Evolutionary conservation across 2,888 invertebrate genomes (phyloP), one percentile per base, ranked within the genome.

Genomic region (Cerceris ruficornis): DNA sequence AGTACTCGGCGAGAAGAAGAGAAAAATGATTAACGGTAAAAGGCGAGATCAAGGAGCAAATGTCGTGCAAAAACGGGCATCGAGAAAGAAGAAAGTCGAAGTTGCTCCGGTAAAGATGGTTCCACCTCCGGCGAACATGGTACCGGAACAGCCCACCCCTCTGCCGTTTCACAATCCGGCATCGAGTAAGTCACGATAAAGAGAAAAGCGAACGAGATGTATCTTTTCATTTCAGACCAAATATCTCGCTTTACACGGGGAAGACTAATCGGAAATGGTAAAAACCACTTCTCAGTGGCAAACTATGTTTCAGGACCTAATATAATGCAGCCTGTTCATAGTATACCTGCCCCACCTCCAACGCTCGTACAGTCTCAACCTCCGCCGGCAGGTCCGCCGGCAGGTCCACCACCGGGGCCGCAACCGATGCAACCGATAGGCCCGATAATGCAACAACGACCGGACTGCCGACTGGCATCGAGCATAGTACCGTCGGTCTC

Each of bases 401-500:
- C 78, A 46, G 75, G 39, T 57, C 73, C 81, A 17, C 61, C 69
- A 11, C 70, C 79, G n/a, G 81, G 74, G 7, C 60, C 86, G 5
- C 87, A 83, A 66, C 61, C 86, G 4, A 87, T 90, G 83, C 88
- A 89, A 67, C 84, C 88, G 5, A 87, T 91, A 81, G 90, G 88
- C 43, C 81, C 91, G 8, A 86, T 91, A 52, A 90, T 92, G 88
- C 91, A 90, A 71, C 90, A 89, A 50, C 86, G 91, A 59, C 75
- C 91, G 0, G 91, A 91, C 72, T 92, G 92, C 61, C 87, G 92
- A 78, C 80, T 92, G 14, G 86, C 89, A n/a, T 86, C 89, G 39
- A 41, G 86, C 4, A 79, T 87, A 17, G 76, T 77, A 8, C 84
- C 90, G 28, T 61, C 88, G 0, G 83, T 85, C 41, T 80, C 89